Base-by-base conservation (phyloP, 2,797 vertebrate species). In the Calcarius lapponicus region DNA sequence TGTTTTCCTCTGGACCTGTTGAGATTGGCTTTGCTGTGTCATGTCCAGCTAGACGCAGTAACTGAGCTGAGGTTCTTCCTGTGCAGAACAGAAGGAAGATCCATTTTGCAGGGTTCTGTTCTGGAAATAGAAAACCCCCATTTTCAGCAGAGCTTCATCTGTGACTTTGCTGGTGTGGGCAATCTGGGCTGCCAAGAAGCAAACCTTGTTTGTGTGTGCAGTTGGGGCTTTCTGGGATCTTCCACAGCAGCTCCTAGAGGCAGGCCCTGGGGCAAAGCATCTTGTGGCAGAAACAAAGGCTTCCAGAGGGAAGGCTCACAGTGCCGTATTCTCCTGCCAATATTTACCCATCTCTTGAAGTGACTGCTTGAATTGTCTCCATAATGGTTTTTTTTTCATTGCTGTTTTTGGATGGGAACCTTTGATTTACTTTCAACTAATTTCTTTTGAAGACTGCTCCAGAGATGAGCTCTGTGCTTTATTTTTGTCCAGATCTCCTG, bases 371-470 rank as follows among this genome's bases (percentile, higher is more conserved):
- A 83, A 74, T 88, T 25, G 36, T 53, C 24, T 78, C 76, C 86
- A 2, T 28, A 53, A 71, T 43, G 34, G 36, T 36, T 36, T 36
- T 62, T 90, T 91, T 88, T 69, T 48, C 26, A 28, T 60, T 88
- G 60, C 80, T 75, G 26, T 53, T 83, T 40, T 92, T 90, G 70
- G 56, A 62, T 84, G 54, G 42, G 20, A 74, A 60, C 66, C 47
- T 90, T 92, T 86, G 82, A 74, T 91, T 92, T 74, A 50, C 93
- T 92, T 95, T 94, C 73, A 93, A 57, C 53, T 80, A 26, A 65
- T 65, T 62, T 88, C 66, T 85, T 94, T 76, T 88, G 91, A 89
- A 70, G 78, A 47, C 15, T 10, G 28, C 32, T 64, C n/a, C 65
- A 91, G 88, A 90, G 79, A 93, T 2, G 10, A 88, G 71, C 31